phyloP scores from a whole-genome alignment of 2,113 vertebrate species.

The Pycnonotus jocosus region DNA sequence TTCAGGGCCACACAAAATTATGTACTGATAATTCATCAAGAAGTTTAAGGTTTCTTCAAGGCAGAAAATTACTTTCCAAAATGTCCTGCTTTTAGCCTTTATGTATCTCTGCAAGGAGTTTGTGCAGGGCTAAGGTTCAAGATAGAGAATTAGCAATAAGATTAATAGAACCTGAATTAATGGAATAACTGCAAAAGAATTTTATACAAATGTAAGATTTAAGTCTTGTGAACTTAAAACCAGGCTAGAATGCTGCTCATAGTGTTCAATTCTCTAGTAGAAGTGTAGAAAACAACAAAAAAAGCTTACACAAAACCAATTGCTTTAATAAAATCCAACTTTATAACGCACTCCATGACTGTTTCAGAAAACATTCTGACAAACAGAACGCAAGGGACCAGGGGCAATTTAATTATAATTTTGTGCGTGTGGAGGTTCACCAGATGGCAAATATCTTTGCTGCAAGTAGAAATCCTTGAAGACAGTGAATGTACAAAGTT shows the following conservation, averaged over 20 bases:
- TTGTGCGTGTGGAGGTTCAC: background rate
- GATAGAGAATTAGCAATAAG: background rate
- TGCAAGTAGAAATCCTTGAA: slow-evolving; percentile 13
- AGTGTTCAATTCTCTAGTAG: background rate
- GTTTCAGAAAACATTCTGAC: slow-evolving; percentile 37
- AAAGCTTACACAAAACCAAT: background rate
- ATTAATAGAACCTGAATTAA: background rate
- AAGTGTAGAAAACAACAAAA: background rate
- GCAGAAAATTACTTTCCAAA: background rate
- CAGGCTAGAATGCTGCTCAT: background rate
- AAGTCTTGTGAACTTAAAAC: background rate
- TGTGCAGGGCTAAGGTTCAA: background rate
- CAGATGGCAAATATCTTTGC: slow-evolving; percentile 54
- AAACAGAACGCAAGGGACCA: slow-evolving; percentile 49
- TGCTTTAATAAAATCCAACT: slow-evolving; percentile 32
- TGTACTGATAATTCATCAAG: background rate
- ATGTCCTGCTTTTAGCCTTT: background rate
- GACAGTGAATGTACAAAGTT: background rate
- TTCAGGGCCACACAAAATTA: background rate
- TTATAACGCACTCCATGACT: background rate
- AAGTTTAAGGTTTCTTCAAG: background rate
- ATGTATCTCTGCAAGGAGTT: background rate
- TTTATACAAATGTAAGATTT: background rate
- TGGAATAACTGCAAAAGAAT: background rate
- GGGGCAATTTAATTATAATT: slow-evolving; percentile 58